phyloP scores from a whole-genome alignment of 1,140 invertebrate genomes.

The Phenacoccus solenopsis region DNA sequence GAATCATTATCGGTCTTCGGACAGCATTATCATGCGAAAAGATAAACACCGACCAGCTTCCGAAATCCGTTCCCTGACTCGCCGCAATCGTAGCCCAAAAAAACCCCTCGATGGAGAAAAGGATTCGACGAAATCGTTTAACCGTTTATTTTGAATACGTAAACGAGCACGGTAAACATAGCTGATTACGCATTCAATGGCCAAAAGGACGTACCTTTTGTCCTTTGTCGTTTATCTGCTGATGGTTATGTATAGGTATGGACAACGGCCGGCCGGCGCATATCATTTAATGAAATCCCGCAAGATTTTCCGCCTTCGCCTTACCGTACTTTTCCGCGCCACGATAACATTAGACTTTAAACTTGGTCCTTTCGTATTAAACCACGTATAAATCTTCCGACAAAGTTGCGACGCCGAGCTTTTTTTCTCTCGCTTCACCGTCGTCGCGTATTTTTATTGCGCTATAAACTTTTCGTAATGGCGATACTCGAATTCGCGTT shows the following conservation, averaged over 20 bases:
- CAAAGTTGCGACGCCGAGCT: neutral
- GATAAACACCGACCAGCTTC: no score
- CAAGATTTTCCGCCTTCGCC: neutral
- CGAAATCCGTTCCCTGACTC: no score
- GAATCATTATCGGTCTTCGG: no score
- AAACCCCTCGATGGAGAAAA: no score
- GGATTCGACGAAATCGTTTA: conserved; percentile 8
- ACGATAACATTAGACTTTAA: conserved; percentile 18
- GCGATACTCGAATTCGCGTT: neutral
- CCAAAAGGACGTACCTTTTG: conserved; percentile 12
- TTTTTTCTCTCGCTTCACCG: no score
- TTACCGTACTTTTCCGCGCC: neutral
- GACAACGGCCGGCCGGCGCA: conserved; percentile 7
- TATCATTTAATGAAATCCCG: conserved; percentile 15
- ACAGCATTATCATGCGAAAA: no score
- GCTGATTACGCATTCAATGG: conserved; percentile 9
- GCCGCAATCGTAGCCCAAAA: no score
- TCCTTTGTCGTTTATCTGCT: conserved; percentile 8
- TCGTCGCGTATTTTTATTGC: conserved; percentile 9
- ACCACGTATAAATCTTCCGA: conserved; percentile 6
- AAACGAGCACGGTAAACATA: conserved; percentile 1
- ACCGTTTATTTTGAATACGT: conserved; percentile 6
- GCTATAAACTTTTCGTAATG: conserved; percentile 6
- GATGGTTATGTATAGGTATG: no score
- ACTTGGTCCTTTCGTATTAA: conserved; percentile 13